Evolutionary conservation across 92 coral and sea anemone species (phyloP).

Genomic region (Paragorgia papillata): DNA sequence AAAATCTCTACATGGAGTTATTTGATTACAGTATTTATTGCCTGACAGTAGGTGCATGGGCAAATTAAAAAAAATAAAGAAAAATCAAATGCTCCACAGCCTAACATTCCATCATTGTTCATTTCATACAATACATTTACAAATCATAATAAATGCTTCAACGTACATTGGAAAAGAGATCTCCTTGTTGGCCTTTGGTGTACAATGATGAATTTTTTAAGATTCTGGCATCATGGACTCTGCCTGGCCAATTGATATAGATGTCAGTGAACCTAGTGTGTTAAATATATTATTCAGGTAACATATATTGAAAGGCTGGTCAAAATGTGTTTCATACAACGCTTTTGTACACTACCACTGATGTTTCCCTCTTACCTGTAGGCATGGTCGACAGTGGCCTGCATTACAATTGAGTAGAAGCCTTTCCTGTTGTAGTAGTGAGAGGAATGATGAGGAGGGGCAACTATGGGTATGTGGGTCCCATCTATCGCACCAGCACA

Average conservation of each 20-base stretch:
- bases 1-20: too few relatives aligned
- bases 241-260: not conserved
- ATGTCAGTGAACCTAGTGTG: slow-evolving; percentile 18
- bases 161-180: slow-evolving; percentile 16
- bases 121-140: too few relatives aligned
- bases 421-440: slow-evolving; percentile 21
- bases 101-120: too few relatives aligned
- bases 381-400: slow-evolving; percentile 9
- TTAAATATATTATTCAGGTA: too few relatives aligned
- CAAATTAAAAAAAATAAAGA: too few relatives aligned
- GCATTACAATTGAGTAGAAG: slow-evolving; percentile 29
- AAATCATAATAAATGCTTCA: not conserved
- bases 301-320: too few relatives aligned
- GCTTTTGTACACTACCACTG: too few relatives aligned
- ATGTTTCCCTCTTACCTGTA: slow-evolving; percentile 2
- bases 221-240: slow-evolving; percentile 13
- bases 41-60: too few relatives aligned
- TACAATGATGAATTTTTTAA: slow-evolving; percentile 1
- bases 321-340: too few relatives aligned
- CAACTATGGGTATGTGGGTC: not conserved
- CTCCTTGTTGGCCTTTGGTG: slow-evolving; percentile 7
- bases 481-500: slow-evolving; percentile 6
- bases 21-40: too few relatives aligned
- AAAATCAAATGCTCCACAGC: too few relatives aligned
- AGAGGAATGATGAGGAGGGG: slow-evolving; percentile 6